These are phyloP conservation scores for Oriolus oriolus DNA, from an alignment of 2,113 vertebrate genomes.

Conservation along the genomic window DNA sequence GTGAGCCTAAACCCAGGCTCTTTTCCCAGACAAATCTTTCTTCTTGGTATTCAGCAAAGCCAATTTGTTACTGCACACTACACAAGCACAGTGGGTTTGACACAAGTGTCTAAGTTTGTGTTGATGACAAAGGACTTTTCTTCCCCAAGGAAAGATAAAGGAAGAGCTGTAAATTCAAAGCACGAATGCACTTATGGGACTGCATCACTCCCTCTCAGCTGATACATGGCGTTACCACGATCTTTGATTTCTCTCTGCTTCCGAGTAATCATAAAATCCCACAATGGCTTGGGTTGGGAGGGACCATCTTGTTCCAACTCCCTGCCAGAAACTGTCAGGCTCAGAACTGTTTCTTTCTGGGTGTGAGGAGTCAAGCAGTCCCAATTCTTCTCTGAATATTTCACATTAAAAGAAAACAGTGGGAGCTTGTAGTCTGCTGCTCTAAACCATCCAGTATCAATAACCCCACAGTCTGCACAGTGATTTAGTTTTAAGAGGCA, in stretches of 20 bases:
- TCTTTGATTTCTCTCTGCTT: not conserved
- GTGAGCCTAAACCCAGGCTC: not conserved
- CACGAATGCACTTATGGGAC: not conserved
- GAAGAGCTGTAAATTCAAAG: not conserved
- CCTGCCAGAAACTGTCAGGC: not conserved
- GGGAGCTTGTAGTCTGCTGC: not conserved
- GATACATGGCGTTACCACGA: not conserved
- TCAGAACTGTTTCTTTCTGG: not conserved
- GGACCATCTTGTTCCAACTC: not conserved
- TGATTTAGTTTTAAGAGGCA: not conserved
- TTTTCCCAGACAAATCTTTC: not conserved
- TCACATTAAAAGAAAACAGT: not conserved
- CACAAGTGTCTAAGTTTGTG: not conserved
- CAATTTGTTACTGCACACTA: not conserved
- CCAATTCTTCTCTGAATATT: not conserved
- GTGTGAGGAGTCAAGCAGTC: not conserved
- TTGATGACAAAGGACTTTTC: constrained; percentile 4
- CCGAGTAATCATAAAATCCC: not conserved
- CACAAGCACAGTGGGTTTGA: not conserved
- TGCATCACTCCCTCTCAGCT: not conserved
- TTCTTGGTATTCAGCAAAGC: not conserved
- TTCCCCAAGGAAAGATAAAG: not conserved
- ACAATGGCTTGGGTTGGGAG: not conserved
- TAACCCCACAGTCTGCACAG: not conserved
- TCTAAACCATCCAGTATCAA: not conserved